A percentile compares a stretch with the other conserved stretches of the same genome.
phyloP scores from a whole-genome alignment of 2,888 invertebrate genomes.

The Coremacera marginata region DNA sequence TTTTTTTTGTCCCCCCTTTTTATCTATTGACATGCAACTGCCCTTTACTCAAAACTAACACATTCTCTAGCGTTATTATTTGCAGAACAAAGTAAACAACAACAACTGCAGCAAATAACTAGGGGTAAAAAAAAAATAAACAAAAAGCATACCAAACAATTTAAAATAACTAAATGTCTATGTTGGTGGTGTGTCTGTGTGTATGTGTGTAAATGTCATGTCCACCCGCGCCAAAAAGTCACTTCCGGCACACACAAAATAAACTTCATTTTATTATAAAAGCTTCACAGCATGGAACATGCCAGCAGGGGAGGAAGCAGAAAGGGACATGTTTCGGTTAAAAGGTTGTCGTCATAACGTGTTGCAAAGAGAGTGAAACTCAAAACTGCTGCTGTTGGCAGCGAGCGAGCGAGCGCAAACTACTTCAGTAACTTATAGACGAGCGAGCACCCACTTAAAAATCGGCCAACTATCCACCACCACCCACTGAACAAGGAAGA shows the following conservation, averaged over 20 bases:
- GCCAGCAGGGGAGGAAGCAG: not conserved
- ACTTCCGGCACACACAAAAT: slow-evolving; percentile 31
- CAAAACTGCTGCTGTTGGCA: no score
- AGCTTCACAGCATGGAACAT: not conserved
- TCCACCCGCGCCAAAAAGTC: slow-evolving; percentile 34
- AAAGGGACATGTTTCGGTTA: not conserved
- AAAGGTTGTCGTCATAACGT: slow-evolving; percentile 2
- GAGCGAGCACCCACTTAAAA: no score
- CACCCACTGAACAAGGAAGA: no score
- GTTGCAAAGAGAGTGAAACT: not conserved
- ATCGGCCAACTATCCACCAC: no score
- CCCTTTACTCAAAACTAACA: no score
- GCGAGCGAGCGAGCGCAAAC: no score
- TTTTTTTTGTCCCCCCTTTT: no score
- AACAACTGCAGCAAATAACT: no score
- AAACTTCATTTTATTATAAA: slow-evolving; percentile 25
- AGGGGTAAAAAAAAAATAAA: not conserved
- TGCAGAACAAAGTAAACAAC: not conserved
- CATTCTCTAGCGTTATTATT: no score
- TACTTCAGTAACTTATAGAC: no score
- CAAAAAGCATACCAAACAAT: not conserved
- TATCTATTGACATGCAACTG: no score
- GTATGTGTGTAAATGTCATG: slow-evolving; percentile 10
- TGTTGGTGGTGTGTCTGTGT: not conserved
- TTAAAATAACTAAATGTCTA: not conserved